phyloP scores from a whole-genome alignment of 2,797 vertebrate species.

The Ctenochaetus hawaiiensis region DNA sequence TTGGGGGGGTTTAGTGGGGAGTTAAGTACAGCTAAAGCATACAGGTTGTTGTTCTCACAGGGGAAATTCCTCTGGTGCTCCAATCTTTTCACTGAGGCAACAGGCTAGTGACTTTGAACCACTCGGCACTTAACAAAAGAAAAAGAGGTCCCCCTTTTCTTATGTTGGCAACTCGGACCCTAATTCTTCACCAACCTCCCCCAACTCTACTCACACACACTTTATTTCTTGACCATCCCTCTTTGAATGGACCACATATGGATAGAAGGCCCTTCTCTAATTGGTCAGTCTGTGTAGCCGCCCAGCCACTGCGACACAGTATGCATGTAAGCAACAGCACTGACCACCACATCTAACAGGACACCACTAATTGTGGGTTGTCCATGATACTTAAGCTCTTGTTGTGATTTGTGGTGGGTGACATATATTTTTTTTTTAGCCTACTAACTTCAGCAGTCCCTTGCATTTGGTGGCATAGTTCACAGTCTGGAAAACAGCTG shows the following conservation, averaged over 20 bases:
- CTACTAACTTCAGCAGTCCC: constrained; percentile 51
- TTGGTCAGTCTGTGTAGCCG: constrained; percentile 41
- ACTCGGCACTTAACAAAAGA: constrained; percentile 70
- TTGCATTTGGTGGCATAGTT: constrained; percentile 52
- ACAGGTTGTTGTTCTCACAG: constrained; percentile 81
- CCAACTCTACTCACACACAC: constrained; percentile 38
- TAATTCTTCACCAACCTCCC: constrained; percentile 47
- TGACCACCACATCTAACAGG: constrained; percentile 62
- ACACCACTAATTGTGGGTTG: constrained; percentile 71
- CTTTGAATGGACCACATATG: constrained; percentile 43
- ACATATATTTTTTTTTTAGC: constrained; percentile 48
- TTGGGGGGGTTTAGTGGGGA: constrained; percentile 19
- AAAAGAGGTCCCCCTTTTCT: constrained; percentile 68
- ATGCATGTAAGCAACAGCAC: constrained; percentile 54
- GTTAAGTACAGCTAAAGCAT: constrained; percentile 71
- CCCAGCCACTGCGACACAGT: constrained; percentile 27
- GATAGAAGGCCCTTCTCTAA: constrained; percentile 50
- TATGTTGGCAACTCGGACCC: constrained; percentile 48
- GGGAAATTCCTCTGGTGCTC: constrained; percentile 82
- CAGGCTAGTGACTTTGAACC: constrained; percentile 83
- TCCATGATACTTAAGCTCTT: constrained; percentile 46
- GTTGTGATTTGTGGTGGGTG: constrained; percentile 62
- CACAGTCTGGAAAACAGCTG: constrained; percentile 28
- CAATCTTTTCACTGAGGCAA: constrained; percentile 86
- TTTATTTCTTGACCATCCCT: constrained; percentile 52